Conservation (phyloP, 2,888 invertebrate species). For the Heteromyza rotundicornis region DNA sequence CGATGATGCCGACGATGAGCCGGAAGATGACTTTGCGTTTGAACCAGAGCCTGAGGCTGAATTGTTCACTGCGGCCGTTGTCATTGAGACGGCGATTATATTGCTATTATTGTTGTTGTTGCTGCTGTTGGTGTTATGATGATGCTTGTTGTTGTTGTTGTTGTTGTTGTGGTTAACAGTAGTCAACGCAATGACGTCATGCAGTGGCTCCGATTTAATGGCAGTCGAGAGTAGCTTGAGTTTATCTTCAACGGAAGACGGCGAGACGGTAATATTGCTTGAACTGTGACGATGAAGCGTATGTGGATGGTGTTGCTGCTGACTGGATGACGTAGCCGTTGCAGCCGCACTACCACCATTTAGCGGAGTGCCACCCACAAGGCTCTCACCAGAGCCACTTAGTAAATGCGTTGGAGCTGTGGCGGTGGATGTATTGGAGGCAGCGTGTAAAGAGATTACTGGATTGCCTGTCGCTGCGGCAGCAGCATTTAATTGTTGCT, state of each 20-base stretch:
- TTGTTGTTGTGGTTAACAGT: constrained; percentile 20
- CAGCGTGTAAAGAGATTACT: background rate
- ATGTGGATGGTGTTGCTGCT: constrained; percentile 20
- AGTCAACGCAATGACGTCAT: constrained; percentile 52
- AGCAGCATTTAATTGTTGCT: constrained; percentile 51
- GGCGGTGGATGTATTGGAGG: too few species aligned
- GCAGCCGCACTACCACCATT: constrained; percentile 19
- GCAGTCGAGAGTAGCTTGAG: constrained; percentile 55
- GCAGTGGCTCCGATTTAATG: constrained; percentile 61
- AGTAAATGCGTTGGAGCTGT: constrained; percentile 22
- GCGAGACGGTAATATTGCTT: too few species aligned
- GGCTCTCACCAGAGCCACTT: constrained; percentile 25
- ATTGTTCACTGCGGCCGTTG: constrained; percentile 8
- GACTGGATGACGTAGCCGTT: constrained; percentile 22
- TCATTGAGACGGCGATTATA: constrained; percentile 16
- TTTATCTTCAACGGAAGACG: constrained; percentile 47
- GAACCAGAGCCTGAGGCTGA: background rate
- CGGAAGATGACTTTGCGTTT: background rate
- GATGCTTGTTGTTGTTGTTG: constrained; percentile 25
- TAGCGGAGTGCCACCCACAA: too few species aligned
- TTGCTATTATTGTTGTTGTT: constrained; percentile 21
- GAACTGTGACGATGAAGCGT: constrained; percentile 5
- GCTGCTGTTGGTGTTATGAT: constrained; percentile 17
- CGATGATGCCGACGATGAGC: constrained; percentile 10
- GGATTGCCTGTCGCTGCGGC: constrained; percentile 19